Conservation (phyloP, 2,797 vertebrate species). For the Esox masquinongy region DNA sequence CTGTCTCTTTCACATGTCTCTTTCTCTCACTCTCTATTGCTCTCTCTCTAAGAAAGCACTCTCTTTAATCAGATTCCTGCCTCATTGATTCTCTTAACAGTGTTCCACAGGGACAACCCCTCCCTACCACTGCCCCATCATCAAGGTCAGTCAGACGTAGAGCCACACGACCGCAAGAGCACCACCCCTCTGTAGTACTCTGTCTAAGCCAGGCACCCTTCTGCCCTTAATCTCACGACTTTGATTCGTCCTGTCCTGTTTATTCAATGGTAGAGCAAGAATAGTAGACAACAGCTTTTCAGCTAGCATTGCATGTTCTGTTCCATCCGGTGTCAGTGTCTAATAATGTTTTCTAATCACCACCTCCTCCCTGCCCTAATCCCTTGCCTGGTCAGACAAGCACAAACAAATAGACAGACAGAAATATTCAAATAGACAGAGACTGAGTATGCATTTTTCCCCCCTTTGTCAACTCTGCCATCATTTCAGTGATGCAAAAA, state of each 20-base stretch:
- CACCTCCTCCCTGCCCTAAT: not conserved
- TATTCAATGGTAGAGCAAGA: not conserved
- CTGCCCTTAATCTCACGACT: constrained; percentile 1
- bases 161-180: constrained; percentile 32
- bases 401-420: not conserved
- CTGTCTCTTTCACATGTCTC: constrained; percentile 5
- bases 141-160: constrained; percentile 54
- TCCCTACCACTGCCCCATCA: constrained; percentile 27
- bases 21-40: constrained; percentile 1
- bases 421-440: constrained; percentile 1
- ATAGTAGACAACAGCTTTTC: not conserved
- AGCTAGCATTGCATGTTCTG: not conserved
- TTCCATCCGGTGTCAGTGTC: not conserved
- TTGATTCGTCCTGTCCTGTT: not conserved
- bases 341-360: not conserved
- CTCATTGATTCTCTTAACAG: constrained; percentile 73
- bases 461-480: constrained; percentile 21
- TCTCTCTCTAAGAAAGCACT: constrained; percentile 62
- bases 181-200: not conserved
- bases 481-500: too few species aligned
- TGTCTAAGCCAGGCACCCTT: constrained; percentile 12
- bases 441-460: not conserved
- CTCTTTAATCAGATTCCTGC: constrained; percentile 71
- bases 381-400: not conserved
- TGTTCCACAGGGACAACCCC: constrained; percentile 36